Evolutionary conservation across 2,113 vertebrate genomes (phyloP).

Genomic region (Ornithorhynchus anatinus): DNA sequence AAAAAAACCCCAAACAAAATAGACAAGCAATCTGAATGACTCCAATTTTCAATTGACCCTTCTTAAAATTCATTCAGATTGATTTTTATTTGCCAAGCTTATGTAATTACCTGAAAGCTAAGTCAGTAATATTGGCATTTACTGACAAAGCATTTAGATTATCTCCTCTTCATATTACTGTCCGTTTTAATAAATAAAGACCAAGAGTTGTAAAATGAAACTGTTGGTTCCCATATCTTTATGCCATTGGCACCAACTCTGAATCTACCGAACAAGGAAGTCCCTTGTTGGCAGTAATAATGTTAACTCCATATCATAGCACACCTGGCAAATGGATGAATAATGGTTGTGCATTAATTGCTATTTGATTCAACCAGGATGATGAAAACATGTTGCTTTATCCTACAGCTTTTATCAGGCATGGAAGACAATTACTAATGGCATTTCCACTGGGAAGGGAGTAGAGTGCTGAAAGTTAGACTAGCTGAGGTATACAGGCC

Average conservation of each 20-base stretch:
- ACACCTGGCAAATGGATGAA: background rate
- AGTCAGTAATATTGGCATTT: fast-evolving
- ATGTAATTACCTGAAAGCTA: fast-evolving
- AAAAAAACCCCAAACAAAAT: background rate
- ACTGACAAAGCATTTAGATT: background rate
- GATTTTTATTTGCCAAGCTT: background rate
- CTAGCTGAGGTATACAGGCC: background rate
- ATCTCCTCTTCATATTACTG: background rate
- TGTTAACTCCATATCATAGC: fast-evolving
- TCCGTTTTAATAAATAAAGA: background rate
- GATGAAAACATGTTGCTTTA: background rate
- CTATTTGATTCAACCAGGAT: background rate
- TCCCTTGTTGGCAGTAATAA: background rate
- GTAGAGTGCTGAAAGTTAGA: fast-evolving
- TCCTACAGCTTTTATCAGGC: background rate
- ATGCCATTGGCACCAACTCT: background rate
- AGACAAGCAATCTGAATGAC: fast-evolving
- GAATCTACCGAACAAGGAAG: background rate
- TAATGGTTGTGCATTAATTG: background rate
- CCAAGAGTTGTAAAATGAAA: background rate
- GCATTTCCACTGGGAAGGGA: background rate
- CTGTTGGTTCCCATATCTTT: background rate
- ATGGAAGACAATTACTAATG: background rate
- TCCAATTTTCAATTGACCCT: background rate
- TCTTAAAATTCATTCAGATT: fast-evolving